Conservation (phyloP, 2,797 vertebrate genomes). For the Molossus alvarezi region DNA sequence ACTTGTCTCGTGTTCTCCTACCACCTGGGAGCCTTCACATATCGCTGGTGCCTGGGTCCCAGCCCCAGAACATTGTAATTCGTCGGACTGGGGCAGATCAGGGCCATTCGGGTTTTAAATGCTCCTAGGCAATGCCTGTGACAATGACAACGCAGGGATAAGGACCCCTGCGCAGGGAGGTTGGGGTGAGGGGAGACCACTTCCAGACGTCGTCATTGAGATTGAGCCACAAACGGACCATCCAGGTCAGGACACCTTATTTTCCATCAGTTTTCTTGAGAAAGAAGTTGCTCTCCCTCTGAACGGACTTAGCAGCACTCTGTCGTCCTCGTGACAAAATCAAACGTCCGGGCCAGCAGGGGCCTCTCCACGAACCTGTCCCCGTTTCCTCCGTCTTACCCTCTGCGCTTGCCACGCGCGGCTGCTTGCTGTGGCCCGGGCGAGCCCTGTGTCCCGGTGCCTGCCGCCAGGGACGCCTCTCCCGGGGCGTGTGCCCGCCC, state of each 20-base stretch:
- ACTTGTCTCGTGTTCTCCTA: neutral
- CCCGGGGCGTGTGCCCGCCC: too few relatives aligned
- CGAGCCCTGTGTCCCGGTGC: neutral
- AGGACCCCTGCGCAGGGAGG: neutral
- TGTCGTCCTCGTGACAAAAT: constrained; percentile 11
- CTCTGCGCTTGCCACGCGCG: neutral
- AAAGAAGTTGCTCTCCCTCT: constrained; percentile 19
- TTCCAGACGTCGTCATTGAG: too few relatives aligned
- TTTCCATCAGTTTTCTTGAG: constrained; percentile 53
- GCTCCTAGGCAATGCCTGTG: neutral
- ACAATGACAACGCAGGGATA: neutral
- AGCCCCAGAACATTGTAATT: constrained; percentile 35
- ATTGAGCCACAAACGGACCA: neutral
- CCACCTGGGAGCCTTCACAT: constrained; percentile 28
- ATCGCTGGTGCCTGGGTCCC: neutral
- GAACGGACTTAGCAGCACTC: constrained; percentile 13
- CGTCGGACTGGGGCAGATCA: neutral
- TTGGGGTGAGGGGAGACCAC: too few relatives aligned
- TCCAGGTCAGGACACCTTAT: neutral
- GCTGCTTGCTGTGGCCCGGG: neutral
- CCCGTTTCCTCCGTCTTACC: neutral
- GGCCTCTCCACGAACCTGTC: neutral
- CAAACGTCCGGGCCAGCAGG: neutral
- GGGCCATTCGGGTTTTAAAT: neutral
- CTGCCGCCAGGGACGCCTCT: neutral